Base-by-base conservation (phyloP, 30 jellyfish, hydroid and myxozoan genomes). In the Cassiopea andromeda region DNA sequence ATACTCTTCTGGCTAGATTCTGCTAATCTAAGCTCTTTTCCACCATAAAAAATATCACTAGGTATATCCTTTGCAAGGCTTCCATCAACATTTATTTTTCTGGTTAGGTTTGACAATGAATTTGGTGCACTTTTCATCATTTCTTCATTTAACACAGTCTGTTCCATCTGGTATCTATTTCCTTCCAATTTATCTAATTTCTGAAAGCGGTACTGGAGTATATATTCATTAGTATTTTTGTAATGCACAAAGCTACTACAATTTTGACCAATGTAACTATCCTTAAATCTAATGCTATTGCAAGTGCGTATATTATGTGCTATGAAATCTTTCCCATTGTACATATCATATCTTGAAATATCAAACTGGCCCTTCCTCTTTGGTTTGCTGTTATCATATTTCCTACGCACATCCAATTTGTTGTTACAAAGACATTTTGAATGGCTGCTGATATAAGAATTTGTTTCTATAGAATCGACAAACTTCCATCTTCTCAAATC, bases 261-360 rank as follows among this genome's bases (percentile, higher is more conserved):
- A 46, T 43, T 69, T 54, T 69, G 91, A 27, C 44, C 58, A 4
- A 66, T 46, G 44, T 57, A 83, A 45, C 64, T 71, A 54, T 83
- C 91, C 70, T 77, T 75, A 67, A 27, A 27, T 77, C 94, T 75
- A 61, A 8, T 12, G 2, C 75, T 46, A 50, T 87, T 79, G 45
- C 94, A 78, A 2, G 80, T n/a, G 38, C 74, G 57, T 45, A 73
- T 86, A 47, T 86, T 86, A 49, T 86, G 94, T 16, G 94, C 77
- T 16, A 86, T 86, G 61, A 86, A 86, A 64, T 86, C 94, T 69
- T 86, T 86, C 44, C 73, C 60, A 49, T 74, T 70, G 68, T 19
- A 48, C 43, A n/a, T 16, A 6, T 83, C 91, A 70, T 18, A 69
- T 83, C 50, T 83, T 46, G 84, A 0, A 19, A 72, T 18, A 67